These are phyloP conservation scores for Coptotermes formosanus DNA, from an alignment of 1,140 invertebrate genomes.

Conservation along the genomic window DNA sequence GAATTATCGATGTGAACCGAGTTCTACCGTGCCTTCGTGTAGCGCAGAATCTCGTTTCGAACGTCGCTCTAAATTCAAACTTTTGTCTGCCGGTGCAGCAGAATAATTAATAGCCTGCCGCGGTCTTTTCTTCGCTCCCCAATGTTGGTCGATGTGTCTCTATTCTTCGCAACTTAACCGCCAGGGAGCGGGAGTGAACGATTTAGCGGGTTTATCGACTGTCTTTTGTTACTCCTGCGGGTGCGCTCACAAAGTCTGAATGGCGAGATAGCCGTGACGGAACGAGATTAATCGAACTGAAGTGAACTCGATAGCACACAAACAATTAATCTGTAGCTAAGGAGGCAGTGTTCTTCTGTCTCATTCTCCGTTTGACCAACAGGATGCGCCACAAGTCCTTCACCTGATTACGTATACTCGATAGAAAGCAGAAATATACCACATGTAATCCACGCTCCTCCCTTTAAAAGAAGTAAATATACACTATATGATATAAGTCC, in stretches of 20 bases:
- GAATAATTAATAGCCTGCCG: background rate
- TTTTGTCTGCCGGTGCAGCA: background rate
- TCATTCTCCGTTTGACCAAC: background rate
- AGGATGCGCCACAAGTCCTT: background rate
- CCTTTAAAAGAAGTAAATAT: too few relatives aligned
- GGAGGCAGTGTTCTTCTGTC: constrained; percentile 1
- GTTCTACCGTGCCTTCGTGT: background rate
- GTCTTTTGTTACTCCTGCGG: constrained; percentile 17
- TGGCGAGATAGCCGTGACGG: constrained; percentile 15
- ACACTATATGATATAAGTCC: too few relatives aligned
- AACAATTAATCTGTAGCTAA: constrained; percentile 19
- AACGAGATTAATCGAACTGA: constrained; percentile 18
- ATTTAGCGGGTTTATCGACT: constrained; percentile 16
- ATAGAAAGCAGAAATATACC: too few relatives aligned
- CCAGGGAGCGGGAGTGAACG: background rate
- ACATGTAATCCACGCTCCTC: too few relatives aligned
- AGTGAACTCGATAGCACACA: constrained; percentile 15
- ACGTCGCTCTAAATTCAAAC: constrained; percentile 18
- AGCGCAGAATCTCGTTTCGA: constrained; percentile 8
- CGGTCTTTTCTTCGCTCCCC: background rate
- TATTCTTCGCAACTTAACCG: constrained; percentile 18
- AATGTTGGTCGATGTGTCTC: constrained; percentile 6
- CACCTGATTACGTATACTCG: background rate
- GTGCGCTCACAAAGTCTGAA: constrained; percentile 13
- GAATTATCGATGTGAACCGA: background rate